Evolutionary conservation across 2,888 invertebrate genomes (phyloP), one percentile per base, ranked within the genome.

Genomic region (Drosophila stalkeri): DNA sequence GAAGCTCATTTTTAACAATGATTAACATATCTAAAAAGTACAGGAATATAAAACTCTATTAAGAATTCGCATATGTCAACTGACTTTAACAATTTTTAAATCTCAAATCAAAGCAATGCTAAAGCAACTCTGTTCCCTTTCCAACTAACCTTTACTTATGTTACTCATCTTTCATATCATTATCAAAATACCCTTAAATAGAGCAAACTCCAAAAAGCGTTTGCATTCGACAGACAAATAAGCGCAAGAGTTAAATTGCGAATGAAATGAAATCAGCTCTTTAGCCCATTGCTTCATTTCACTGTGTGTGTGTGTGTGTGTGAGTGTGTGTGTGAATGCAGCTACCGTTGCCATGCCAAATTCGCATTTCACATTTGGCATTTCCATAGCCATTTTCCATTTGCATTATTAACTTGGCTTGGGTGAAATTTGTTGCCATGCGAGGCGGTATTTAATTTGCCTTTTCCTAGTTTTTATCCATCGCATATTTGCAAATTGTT

Each of bases 201-300:
- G 60, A 39, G 60, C 31, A 60, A 16, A 23, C 33, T 11, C 20
- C 31, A 59, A 44, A 51, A 35, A 64, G 41, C 47, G 16, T 51
- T 75, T 62, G 64, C 81, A 67, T 52, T 67, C 64, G 54, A 75
- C 72, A 75, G 80, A 88, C 86, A 80, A 84, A 76, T 74, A 82
- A 85, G 55, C 55, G 14, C 55, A 41, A 55, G 55, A 55, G 74
- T 82, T 76, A 72, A 89, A 81, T 86, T 79, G 74, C 78, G 87
- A 87, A 89, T 78, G 73, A 89, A 87, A 89, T 89, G 78, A 82
- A 80, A 89, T 85, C 81, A 79, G 78, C 75, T 82, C 65, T 86
- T 80, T 76, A 74, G 75, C 59, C 62, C 65, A 68, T 73, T 83
- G 75, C 75, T 77, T 68, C 73, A 75, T 74, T 63, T 66, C 65